Evolutionary conservation across 2,888 invertebrate species (phyloP).

Genomic region (Emmelina monodactyla): DNA sequence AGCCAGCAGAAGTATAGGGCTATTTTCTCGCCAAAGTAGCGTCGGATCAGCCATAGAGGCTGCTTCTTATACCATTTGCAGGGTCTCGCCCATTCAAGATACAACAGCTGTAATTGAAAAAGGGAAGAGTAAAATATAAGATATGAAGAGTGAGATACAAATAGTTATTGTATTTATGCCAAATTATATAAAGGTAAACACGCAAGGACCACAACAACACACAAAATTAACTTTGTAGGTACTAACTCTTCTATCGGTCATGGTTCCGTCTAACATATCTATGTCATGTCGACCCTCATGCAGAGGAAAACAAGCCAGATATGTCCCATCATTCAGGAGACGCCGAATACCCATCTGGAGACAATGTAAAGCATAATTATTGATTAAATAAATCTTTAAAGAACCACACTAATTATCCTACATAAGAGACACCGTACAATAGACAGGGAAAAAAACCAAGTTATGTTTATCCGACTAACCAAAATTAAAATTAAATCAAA

Average conservation of each 20-base stretch:
- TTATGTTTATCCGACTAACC: no score
- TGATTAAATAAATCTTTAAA: neutral
- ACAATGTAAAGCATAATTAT: neutral
- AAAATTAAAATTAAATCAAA: no score
- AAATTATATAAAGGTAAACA: no score
- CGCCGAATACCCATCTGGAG: slow-evolving; percentile 82
- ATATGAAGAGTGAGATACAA: no score
- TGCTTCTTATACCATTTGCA: slow-evolving; percentile 91
- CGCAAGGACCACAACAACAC: slow-evolving; percentile 4
- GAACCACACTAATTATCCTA: neutral
- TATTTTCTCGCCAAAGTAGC: slow-evolving; percentile 93
- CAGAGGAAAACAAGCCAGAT: slow-evolving; percentile 83
- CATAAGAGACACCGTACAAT: no score
- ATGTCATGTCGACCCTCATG: slow-evolving; percentile 86
- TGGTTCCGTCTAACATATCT: slow-evolving; percentile 70
- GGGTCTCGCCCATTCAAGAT: slow-evolving; percentile 92
- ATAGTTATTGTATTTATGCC: no score
- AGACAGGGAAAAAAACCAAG: no score
- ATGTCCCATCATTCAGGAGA: slow-evolving; percentile 83
- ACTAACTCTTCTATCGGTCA: slow-evolving; percentile 77
- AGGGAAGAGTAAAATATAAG: no score
- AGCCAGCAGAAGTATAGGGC: slow-evolving; percentile 93
- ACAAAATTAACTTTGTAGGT: no score
- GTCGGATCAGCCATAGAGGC: slow-evolving; percentile 85
- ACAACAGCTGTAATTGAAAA: slow-evolving; percentile 71